Evolutionary conservation across 2,888 invertebrate genomes (phyloP), one percentile per base, ranked within the genome.

Genomic region (Salticus scenicus): DNA sequence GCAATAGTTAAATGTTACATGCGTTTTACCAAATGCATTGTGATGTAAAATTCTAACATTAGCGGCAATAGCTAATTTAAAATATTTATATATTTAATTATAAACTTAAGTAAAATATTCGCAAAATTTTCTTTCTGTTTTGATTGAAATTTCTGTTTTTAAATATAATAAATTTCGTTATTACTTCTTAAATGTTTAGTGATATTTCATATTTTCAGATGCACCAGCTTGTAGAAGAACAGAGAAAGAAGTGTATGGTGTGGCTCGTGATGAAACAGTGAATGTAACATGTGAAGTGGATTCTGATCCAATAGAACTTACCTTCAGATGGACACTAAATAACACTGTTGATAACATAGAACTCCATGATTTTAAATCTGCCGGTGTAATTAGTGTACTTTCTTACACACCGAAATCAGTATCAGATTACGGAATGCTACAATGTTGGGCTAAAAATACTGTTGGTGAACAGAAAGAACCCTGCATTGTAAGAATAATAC

Each of bases 401-500:
- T 95, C 95, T 0, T 97, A 97, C 91, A 96, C 96, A 2, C 97
- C 97, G 27, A 94, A 95, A 91, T 96, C 96, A 0, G 96, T 97
- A 92, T 93, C 96, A 91, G 97, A 97, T 92, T 97, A 97, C 90
- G 97, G 97, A 0, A 96, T 97, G 0, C 92, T 97, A 31, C 93
- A 96, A 69, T 97, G 97, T 91, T 95, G 95, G 93, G 97, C 96
- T 0, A 85, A 84, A 30, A 97, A 97, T 90, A 93, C 94, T 89
- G 96, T 97, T 87, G 97, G 97, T 14, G 94, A 94, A 90, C 97
- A 97, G 91, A 93, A 95, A 88, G 94, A 95, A 87, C 97, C 97
- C 0, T 97, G 97, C 90, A 95, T 96, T 79, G 97, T 95, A 91
- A 97, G 96, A 90, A 96, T 97, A 89, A 96, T 97, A 89, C 96